Percentiles rank a stretch among this genome's conserved stretches.
Evolutionary conservation across 2,888 invertebrate genomes (phyloP).

Genomic region (Tolmerus cingulatus): DNA sequence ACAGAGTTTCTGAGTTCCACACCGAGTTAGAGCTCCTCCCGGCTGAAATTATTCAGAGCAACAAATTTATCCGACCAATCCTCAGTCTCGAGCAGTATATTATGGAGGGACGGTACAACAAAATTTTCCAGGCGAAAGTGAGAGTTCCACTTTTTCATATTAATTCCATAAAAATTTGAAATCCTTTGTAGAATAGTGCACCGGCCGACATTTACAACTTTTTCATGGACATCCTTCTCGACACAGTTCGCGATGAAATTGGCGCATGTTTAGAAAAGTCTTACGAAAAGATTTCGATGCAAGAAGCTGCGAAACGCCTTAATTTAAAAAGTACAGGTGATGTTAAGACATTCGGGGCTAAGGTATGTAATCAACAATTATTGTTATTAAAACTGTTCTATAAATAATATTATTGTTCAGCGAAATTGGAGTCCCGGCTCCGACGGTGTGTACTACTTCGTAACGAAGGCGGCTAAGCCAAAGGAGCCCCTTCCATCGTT

Average conservation of each 20-base stretch:
- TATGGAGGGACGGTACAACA: conserved; percentile 99
- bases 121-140: conserved; percentile 89
- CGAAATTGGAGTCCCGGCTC: conserved; percentile 83
- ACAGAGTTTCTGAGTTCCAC: conserved; percentile 97
- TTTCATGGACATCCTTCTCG: conserved; percentile 94
- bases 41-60: conserved; percentile 88
- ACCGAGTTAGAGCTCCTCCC: conserved; percentile 95
- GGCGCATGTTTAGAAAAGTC: conserved; percentile 97
- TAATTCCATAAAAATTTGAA: not conserved
- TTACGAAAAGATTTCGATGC: conserved; percentile 86
- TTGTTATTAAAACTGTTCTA: too few species aligned
- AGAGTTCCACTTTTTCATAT: not conserved
- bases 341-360: conserved; percentile 80
- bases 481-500: conserved; percentile 86
- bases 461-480: conserved; percentile 76
- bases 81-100: conserved; percentile 96
- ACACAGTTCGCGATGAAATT: conserved; percentile 96
- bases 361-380: conserved; percentile 65
- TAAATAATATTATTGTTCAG: conserved; percentile 60
- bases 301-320: conserved; percentile 88
- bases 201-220: conserved; percentile 95
- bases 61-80: conserved; percentile 94
- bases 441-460: conserved; percentile 84
- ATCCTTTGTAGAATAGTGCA: conserved; percentile 78
- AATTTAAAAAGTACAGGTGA: conserved; percentile 82